Percentiles rank a stretch among this genome's conserved stretches.
These are phyloP conservation scores for Anneissia japonica DNA, from an alignment of 35 echinoderm and acorn worm species.

Conservation along the genomic window DNA sequence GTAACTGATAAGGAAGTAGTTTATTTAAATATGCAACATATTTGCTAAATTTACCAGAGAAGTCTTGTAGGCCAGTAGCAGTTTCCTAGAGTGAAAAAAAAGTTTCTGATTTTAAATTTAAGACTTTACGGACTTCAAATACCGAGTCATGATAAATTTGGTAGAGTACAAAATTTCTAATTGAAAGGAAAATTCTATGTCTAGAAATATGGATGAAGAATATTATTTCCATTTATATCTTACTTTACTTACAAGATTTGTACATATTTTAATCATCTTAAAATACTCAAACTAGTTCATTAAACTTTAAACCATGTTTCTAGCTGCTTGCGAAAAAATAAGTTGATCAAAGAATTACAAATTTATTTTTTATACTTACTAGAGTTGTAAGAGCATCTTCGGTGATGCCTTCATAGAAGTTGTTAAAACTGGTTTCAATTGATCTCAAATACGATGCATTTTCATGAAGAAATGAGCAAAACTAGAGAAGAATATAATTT, in stretches of 20 bases:
- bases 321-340: too few relatives aligned
- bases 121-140: too few relatives aligned
- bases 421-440: conserved; percentile 67
- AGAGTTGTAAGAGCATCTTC: conserved; percentile 94
- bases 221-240: too few relatives aligned
- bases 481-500: conserved; percentile 68
- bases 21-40: conserved; percentile 92
- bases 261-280: too few relatives aligned
- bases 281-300: too few relatives aligned
- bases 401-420: conserved; percentile 66
- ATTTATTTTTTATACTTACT: conserved; percentile 44
- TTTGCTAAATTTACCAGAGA: conserved; percentile 84
- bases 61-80: conserved; percentile 81
- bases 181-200: too few relatives aligned
- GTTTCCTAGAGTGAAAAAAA: conserved; percentile 69
- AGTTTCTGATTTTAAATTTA: too few relatives aligned
- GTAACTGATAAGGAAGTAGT: conserved; percentile 85
- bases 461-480: conserved; percentile 90
- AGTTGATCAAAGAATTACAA: background rate
- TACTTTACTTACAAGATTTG: too few relatives aligned
- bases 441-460: conserved; percentile 87
- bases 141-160: too few relatives aligned
- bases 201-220: too few relatives aligned
- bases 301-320: too few relatives aligned
- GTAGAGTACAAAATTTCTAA: too few relatives aligned